Evolutionary conservation across 2,113 vertebrate species (phyloP).

Genomic region (Acanthisitta chloris): DNA sequence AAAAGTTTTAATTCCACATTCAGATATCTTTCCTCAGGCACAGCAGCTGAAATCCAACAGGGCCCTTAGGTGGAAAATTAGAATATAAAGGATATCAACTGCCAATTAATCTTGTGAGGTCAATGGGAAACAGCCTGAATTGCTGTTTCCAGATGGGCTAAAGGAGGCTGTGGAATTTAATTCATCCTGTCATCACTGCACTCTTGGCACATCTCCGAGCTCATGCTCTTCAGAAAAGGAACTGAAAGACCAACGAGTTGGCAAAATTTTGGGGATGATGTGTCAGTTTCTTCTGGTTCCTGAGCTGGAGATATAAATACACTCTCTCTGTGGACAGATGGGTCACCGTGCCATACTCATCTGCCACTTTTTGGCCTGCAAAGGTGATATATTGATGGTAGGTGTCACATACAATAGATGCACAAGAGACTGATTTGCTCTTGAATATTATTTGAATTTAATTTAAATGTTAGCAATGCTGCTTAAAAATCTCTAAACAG

Average conservation of each 20-base stretch:
- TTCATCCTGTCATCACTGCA: not conserved
- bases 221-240: not conserved
- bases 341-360: not conserved
- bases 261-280: not conserved
- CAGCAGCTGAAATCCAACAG: not conserved
- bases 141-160: conserved; percentile 47
- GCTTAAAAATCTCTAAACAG: not conserved
- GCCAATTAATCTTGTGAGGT: conserved; percentile 57
- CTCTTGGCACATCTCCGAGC: conserved; percentile 22
- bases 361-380: not conserved
- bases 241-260: not conserved
- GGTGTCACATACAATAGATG: not conserved
- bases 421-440: not conserved
- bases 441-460: not conserved
- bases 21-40: not conserved
- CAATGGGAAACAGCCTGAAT: conserved; percentile 29
- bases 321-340: not conserved
- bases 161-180: not conserved
- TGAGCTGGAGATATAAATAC: not conserved
- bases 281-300: not conserved
- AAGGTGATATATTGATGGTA: rapidly evolving
- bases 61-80: conserved; percentile 37
- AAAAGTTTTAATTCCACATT: not conserved
- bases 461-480: not conserved
- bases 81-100: conserved; percentile 46